These are phyloP conservation scores for Hippocampus guttulatus DNA, from an alignment of 2,113 vertebrate species.

Conservation along the genomic window DNA sequence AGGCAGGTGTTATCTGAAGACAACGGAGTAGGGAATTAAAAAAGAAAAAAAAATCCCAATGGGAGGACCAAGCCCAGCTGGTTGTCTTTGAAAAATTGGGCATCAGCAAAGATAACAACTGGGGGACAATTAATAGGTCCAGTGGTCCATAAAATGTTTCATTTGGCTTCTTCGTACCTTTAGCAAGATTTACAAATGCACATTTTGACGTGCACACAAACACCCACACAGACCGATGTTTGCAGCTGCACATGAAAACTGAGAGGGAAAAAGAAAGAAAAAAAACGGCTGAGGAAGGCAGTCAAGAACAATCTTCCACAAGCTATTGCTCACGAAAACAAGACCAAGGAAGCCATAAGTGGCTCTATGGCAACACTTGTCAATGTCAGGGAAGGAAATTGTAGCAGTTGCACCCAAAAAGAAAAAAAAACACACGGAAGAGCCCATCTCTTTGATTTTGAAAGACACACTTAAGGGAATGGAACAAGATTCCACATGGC, in stretches of 20 bases:
- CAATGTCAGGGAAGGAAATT: constrained; percentile 1
- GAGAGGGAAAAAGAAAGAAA: constrained; percentile 7
- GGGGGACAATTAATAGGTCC: constrained; percentile 88
- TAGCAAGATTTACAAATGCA: constrained; percentile 36
- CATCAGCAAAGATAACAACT: constrained; percentile 81
- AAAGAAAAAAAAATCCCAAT: neutral
- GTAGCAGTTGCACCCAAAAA: neutral
- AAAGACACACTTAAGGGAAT: neutral
- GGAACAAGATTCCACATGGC: neutral
- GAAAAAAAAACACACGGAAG: neutral
- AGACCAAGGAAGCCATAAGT: constrained; percentile 23
- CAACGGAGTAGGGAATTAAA: constrained; percentile 48
- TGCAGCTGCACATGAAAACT: constrained; percentile 32
- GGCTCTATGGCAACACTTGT: constrained; percentile 9
- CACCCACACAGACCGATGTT: constrained; percentile 33
- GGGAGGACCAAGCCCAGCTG: constrained; percentile 64
- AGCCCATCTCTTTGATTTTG: neutral
- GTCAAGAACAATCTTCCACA: constrained; percentile 31
- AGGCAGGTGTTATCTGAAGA: constrained; percentile 46
- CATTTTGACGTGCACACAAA: constrained; percentile 41
- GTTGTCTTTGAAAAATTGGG: constrained; percentile 76
- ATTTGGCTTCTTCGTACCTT: constrained; percentile 73
- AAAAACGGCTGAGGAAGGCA: constrained; percentile 22
- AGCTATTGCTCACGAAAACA: constrained; percentile 25
- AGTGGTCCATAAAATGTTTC: constrained; percentile 87